Conservation (phyloP, 2,797 vertebrate genomes). For the Sciaenops ocellatus region DNA sequence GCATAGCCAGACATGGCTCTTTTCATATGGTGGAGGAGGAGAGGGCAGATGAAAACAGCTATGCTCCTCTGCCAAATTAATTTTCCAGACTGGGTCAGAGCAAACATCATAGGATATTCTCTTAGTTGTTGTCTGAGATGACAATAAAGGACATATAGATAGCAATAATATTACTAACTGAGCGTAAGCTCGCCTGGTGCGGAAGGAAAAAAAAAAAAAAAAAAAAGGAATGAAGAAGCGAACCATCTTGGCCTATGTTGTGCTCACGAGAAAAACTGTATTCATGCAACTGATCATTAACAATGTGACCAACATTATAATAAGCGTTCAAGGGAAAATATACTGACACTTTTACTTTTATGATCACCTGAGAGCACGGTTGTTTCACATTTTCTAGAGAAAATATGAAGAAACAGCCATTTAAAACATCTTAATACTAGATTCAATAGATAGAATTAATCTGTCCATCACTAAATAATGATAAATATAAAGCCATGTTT, state of each 20-base stretch:
- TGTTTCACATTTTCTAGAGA: not conserved
- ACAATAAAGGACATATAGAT: constrained; percentile 48
- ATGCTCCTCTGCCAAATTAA: constrained; percentile 82
- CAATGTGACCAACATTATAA: constrained; percentile 11
- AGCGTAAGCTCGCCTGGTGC: constrained; percentile 37
- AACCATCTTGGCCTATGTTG: constrained; percentile 14
- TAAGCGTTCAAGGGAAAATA: constrained; percentile 10
- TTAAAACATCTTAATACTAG: not conserved
- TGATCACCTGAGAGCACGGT: constrained; percentile 8
- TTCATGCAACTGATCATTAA: constrained; percentile 23
- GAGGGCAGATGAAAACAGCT: constrained; percentile 74
- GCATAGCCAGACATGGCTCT: constrained; percentile 82
- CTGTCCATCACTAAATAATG: not conserved
- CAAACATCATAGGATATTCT: constrained; percentile 69
- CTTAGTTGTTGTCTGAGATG: constrained; percentile 60
- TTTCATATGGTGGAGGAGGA: constrained; percentile 74
- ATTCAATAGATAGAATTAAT: not conserved
- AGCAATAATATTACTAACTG: constrained; percentile 39
- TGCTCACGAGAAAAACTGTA: constrained; percentile 20
- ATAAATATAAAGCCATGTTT: too few relatives aligned
- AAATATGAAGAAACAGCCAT: constrained; percentile 7
- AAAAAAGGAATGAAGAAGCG: constrained; percentile 2
- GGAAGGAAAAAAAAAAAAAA: not conserved
- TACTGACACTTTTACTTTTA: not conserved
- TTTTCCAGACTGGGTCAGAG: constrained; percentile 75